These are phyloP conservation scores for Nestor notabilis DNA, from an alignment of 2,113 vertebrate genomes.

Conservation along the genomic window DNA sequence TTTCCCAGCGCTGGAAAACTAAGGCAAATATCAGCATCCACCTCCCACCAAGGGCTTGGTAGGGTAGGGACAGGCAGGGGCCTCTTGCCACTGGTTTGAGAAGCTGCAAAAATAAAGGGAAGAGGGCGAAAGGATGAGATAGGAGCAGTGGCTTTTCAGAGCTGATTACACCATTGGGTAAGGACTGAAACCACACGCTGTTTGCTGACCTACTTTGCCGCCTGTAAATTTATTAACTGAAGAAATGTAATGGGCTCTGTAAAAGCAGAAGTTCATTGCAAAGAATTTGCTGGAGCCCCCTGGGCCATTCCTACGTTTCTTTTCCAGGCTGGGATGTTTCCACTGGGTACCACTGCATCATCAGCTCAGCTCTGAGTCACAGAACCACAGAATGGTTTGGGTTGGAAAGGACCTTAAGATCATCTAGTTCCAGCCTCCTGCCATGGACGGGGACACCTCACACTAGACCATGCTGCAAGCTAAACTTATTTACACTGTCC, in stretches of 20 bases:
- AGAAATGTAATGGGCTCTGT: neutral
- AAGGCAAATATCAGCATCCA: constrained; percentile 7
- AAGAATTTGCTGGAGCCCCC: neutral
- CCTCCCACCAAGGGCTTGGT: neutral
- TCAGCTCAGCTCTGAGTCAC: neutral
- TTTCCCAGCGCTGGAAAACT: constrained; percentile 4
- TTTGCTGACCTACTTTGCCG: constrained; percentile 71
- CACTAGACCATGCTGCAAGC: neutral
- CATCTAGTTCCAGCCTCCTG: neutral
- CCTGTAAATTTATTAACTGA: neutral
- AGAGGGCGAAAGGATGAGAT: neutral
- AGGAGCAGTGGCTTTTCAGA: neutral
- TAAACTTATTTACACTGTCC: neutral
- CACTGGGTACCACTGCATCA: neutral
- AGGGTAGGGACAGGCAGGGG: neutral
- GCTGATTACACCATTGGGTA: constrained; percentile 64
- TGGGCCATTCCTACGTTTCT: neutral
- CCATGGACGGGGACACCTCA: neutral
- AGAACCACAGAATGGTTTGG: neutral
- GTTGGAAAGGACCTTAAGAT: neutral
- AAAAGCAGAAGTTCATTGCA: neutral
- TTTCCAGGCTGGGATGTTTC: neutral
- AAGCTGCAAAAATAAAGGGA: neutral
- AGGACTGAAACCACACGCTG: constrained; percentile 52
- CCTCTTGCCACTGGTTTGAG: constrained; percentile 48